phyloP scores from a whole-genome alignment of 2,113 vertebrate species.

The Pelecanus crispus region DNA sequence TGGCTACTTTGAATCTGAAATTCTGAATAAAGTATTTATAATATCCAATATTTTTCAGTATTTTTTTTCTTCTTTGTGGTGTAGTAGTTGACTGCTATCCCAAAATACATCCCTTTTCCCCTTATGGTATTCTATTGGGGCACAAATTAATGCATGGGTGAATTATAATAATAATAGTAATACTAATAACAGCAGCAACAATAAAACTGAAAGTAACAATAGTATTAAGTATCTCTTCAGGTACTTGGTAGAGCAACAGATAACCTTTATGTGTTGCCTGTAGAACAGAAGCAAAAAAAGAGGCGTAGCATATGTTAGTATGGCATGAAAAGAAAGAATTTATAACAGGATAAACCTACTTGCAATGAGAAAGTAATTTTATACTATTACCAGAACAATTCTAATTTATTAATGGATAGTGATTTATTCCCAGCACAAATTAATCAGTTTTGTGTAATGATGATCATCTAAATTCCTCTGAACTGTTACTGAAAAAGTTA shows the following conservation, averaged over 20 bases:
- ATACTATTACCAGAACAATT: background rate
- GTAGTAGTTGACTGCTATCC: background rate
- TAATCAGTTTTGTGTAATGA: background rate
- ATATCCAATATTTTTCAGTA: background rate
- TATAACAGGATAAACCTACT: background rate
- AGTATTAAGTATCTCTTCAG: background rate
- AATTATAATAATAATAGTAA: background rate
- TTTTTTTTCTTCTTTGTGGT: background rate
- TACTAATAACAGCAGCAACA: background rate
- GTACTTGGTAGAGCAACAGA: background rate
- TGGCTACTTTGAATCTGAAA: background rate
- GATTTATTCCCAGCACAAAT: background rate
- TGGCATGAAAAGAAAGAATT: background rate
- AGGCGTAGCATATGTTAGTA: background rate
- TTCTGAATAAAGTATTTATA: background rate
- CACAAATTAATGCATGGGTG: background rate
- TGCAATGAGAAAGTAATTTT: background rate
- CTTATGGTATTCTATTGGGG: background rate
- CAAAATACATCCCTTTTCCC: background rate
- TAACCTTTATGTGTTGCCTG: background rate
- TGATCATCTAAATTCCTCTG: background rate
- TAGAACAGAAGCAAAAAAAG: background rate
- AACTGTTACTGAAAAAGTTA: constrained; percentile 1
- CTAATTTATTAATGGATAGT: background rate
- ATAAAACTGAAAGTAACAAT: background rate